Evolutionary conservation across 2,113 vertebrate genomes (phyloP).

Genomic region (Dromiciops gliroides): DNA sequence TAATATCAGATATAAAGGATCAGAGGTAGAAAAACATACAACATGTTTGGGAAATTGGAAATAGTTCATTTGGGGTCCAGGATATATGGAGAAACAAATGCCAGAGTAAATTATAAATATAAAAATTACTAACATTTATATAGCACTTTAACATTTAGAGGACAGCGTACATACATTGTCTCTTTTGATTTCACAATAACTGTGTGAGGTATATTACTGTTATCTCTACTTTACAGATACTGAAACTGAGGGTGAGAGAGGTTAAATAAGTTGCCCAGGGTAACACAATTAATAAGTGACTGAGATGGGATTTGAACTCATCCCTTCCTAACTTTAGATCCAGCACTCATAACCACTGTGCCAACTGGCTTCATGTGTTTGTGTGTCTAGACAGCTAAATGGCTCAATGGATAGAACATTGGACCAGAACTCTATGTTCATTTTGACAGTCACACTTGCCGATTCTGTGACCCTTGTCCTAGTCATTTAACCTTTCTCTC

Average conservation of each 20-base stretch:
- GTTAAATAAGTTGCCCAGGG: not conserved
- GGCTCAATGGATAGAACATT: not conserved
- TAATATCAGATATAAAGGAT: not conserved
- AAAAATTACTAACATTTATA: not conserved
- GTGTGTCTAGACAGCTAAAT: not conserved
- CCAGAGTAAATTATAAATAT: not conserved
- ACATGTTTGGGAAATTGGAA: not conserved
- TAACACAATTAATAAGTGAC: not conserved
- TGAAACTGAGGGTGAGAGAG: not conserved
- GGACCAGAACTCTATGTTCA: not conserved
- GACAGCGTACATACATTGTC: not conserved
- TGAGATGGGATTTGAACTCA: not conserved
- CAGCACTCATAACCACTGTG: not conserved
- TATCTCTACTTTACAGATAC: not conserved
- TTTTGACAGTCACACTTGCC: not conserved
- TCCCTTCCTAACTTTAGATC: not conserved
- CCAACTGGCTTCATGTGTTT: not conserved
- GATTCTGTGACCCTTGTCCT: not conserved
- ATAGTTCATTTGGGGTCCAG: not conserved
- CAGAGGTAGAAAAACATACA: not conserved
- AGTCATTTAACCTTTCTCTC: not conserved
- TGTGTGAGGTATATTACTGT: not conserved
- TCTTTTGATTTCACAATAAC: not conserved
- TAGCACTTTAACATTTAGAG: not conserved
- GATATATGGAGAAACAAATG: not conserved